A percentile compares a stretch with the other conserved stretches of the same genome.
These are phyloP conservation scores for Selene dorsalis DNA, from an alignment of 2,797 vertebrate genomes.

Conservation along the genomic window DNA sequence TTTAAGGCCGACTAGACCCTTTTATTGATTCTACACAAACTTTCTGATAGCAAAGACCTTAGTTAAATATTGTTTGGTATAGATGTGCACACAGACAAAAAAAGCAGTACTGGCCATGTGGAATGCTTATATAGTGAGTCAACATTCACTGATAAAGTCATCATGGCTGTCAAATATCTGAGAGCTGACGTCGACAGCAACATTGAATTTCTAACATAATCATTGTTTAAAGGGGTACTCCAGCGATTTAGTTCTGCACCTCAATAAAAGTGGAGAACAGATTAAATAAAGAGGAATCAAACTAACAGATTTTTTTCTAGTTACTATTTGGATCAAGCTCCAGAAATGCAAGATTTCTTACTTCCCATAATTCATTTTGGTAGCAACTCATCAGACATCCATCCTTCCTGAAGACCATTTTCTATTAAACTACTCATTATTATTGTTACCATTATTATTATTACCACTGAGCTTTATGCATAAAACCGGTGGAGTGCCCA, in stretches of 20 bases:
- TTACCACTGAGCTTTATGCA: background rate
- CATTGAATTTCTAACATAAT: constrained; percentile 5
- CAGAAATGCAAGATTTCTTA: background rate
- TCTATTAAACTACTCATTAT: background rate
- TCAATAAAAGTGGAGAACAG: background rate
- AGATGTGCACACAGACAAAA: constrained; percentile 57
- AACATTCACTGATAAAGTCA: constrained; percentile 65
- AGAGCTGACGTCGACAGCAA: constrained; percentile 20
- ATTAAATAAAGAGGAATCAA: background rate
- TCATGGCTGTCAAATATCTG: constrained; percentile 30
- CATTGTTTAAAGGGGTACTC: constrained; percentile 28
- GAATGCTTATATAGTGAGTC: constrained; percentile 48
- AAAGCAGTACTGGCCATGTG: constrained; percentile 50
- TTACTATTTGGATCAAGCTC: background rate
- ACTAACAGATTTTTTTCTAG: background rate
- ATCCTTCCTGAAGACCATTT: background rate
- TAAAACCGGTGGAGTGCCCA: constrained; percentile 6
- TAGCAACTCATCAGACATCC: background rate
- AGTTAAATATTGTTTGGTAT: constrained; percentile 63
- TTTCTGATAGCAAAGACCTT: constrained; percentile 14
- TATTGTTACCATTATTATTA: background rate
- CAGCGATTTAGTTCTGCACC: background rate
- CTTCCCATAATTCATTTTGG: background rate
- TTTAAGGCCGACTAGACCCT: constrained; percentile 62
- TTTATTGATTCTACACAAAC: constrained; percentile 45